Base-by-base conservation (phyloP, 2,113 vertebrate genomes). In the Xenus cinereus region DNA sequence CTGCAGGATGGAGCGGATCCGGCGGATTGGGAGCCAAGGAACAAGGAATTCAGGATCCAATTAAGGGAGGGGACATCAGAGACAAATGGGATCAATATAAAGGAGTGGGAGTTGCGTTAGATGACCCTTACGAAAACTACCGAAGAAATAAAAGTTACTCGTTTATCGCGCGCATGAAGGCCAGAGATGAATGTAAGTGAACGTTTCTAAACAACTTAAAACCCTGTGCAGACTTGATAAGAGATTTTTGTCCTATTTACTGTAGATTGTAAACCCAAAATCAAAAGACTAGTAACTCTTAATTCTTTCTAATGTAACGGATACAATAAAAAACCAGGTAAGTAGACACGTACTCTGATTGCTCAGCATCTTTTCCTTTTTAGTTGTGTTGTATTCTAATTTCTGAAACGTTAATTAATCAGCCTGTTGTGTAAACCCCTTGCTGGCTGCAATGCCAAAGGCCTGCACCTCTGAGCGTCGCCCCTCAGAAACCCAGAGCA, bases 1-100 rank as follows among this genome's bases (percentile, higher is more conserved):
- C n/a, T 37, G 72, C 77, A 99, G 99, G 99, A 57, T 99, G 99
- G 99, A 99, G 99, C 24, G 99, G 99, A 33, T 99, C 99, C 6
- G 99, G 99, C 2, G 99, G 99, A 16, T 75, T 99, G 37, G 99
- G 99, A 32, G 99, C 98, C 45, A 99, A 99, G 95, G 99, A 99
- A 83, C 99, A 99, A 89, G 99, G 99, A n/a, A 99, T 99, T 94
- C 99, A 99, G 97, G 99, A 99, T 97, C 99, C 99, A 53, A 99
- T 99, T 95, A 99, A 99, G 96, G 99, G 99, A 43, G 99, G 99
- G 2, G 99, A 99, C 13, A 96, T 99, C 46, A 97, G 99, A 48
- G 99, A 99, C 97, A 99, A 99, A 94, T 99, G 99, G 99, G 99
- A 99, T 98, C 99, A 99, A 96, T 99, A 99, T 87, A 99, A 99